These are phyloP conservation scores for Cetonia aurata DNA, from an alignment of 2,888 invertebrate genomes.

Conservation along the genomic window DNA sequence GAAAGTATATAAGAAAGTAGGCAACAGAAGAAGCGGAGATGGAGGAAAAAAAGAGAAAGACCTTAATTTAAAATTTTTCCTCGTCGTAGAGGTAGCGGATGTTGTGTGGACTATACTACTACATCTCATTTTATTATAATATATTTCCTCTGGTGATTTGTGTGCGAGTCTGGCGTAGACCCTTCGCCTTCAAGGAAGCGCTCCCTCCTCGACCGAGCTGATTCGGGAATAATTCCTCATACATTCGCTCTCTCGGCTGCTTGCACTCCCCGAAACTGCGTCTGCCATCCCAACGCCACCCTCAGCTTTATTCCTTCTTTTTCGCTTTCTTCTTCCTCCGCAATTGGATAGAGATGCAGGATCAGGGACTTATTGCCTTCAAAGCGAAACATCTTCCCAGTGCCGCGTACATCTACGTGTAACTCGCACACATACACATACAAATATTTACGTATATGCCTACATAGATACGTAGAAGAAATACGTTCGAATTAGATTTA, in stretches of 20 bases:
- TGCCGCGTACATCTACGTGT: constrained; percentile 22
- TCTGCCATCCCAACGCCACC: constrained; percentile 48
- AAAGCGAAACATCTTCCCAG: constrained; percentile 60
- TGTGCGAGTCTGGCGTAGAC: constrained; percentile 59
- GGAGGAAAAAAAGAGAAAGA: constrained; percentile 27
- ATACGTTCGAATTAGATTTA: constrained; percentile 16
- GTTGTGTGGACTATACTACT: constrained; percentile 60
- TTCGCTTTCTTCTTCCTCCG: constrained; percentile 57
- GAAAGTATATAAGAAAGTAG: constrained; percentile 38
- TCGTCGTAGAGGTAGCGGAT: constrained; percentile 48
- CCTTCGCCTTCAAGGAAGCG: constrained; percentile 54
- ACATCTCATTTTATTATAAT: constrained; percentile 65
- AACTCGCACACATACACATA: constrained; percentile 14
- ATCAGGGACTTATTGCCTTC: constrained; percentile 61
- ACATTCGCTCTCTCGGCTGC: constrained; percentile 54
- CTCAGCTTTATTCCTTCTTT: constrained; percentile 58
- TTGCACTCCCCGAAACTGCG: constrained; percentile 32
- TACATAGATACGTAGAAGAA: constrained; percentile 19
- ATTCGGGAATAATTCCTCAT: constrained; percentile 65
- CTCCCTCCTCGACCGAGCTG: constrained; percentile 59
- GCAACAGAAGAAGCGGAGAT: constrained; percentile 26
- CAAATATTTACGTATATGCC: constrained; percentile 2
- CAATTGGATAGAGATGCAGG: constrained; percentile 50
- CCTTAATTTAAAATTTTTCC: constrained; percentile 42
- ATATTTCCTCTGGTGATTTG: constrained; percentile 66